phyloP scores from a whole-genome alignment of 2,888 invertebrate species.

The Cryptocephalus primarius region DNA sequence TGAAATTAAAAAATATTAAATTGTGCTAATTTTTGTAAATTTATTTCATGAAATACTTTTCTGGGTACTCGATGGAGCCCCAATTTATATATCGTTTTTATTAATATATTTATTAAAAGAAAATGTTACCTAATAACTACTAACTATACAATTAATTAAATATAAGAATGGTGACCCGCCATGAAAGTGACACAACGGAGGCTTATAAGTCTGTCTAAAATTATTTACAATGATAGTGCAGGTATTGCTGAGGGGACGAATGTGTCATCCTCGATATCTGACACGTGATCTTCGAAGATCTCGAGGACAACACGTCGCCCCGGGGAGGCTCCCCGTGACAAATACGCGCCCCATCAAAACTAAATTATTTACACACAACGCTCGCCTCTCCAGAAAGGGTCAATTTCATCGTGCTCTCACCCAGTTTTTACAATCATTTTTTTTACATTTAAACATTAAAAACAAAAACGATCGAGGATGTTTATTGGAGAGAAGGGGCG shows the following conservation, averaged over 20 bases:
- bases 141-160: conserved; percentile 37
- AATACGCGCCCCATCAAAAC: conserved; percentile 21
- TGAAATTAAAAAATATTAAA: conserved; percentile 31
- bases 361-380: conserved; percentile 22
- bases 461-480: conserved; percentile 23
- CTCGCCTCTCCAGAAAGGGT: conserved; percentile 13
- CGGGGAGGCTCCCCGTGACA: not conserved
- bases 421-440: conserved; percentile 28
- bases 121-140: conserved; percentile 34
- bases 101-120: conserved; percentile 28
- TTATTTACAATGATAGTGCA: conserved; percentile 26
- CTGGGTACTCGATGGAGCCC: conserved; percentile 29
- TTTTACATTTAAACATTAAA: conserved; percentile 34
- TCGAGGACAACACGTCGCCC: no score
- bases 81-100: conserved; percentile 14
- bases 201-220: conserved; percentile 18
- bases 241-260: conserved; percentile 6
- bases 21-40: conserved; percentile 37
- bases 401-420: conserved; percentile 28
- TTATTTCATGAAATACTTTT: conserved; percentile 29
- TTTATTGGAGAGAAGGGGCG: conserved; percentile 3
- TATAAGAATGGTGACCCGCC: conserved; percentile 24
- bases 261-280: no score
- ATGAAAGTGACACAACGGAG: conserved; percentile 26
- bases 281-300: no score